Evolutionary conservation across 2,888 invertebrate genomes (phyloP).

Genomic region (Stenodema calcarata): DNA sequence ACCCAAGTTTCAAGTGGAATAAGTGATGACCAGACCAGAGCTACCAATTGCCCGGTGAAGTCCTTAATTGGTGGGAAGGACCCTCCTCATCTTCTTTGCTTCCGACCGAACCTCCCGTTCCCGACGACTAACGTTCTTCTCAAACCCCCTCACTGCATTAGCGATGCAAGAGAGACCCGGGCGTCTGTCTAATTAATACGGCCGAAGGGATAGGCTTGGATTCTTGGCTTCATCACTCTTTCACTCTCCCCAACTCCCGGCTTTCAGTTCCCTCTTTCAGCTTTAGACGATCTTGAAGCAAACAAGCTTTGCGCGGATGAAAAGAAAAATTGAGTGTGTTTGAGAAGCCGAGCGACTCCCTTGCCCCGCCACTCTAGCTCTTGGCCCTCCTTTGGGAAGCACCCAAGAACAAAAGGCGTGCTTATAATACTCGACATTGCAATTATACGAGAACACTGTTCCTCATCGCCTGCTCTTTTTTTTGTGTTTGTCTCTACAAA

Average conservation of each 20-base stretch:
- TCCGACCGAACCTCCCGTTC: not conserved
- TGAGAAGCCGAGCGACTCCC: constrained; percentile 7
- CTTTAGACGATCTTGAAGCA: not conserved
- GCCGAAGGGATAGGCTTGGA: not conserved
- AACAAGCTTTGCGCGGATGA: not conserved
- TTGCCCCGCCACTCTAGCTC: not conserved
- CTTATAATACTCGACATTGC: constrained; percentile 48
- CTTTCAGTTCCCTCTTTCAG: not conserved
- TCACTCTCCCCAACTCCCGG: not conserved
- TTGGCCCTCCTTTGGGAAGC: not conserved
- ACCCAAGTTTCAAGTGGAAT: constrained; percentile 15
- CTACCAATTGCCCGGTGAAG: constrained; percentile 31
- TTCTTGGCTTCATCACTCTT: not conserved
- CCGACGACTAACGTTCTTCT: not conserved
- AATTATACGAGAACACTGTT: constrained; percentile 46
- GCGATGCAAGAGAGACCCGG: not conserved
- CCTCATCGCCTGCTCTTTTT: not conserved
- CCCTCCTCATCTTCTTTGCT: not conserved
- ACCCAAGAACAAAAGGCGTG: constrained; percentile 39
- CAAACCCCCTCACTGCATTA: not conserved
- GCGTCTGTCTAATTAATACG: not conserved
- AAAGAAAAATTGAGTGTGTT: not conserved
- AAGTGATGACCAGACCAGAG: not conserved
- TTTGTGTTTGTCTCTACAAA: not conserved
- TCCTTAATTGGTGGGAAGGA: constrained; percentile 7